phyloP scores from a whole-genome alignment of 2,797 vertebrate genomes.

The Hoplostethus atlanticus region DNA sequence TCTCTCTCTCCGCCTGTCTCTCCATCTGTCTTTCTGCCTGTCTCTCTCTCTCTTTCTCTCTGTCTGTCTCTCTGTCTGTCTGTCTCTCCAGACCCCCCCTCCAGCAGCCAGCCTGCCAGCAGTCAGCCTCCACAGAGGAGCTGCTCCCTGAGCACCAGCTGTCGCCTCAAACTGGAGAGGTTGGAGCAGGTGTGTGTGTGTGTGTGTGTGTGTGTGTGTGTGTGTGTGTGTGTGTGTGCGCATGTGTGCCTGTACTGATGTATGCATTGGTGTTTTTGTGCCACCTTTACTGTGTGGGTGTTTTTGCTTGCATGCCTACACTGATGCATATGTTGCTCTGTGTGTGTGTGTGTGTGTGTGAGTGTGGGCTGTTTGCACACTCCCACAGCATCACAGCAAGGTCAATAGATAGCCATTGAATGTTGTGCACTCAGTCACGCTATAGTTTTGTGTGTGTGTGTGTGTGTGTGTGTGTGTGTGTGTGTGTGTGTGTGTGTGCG shows the following conservation, averaged over 20 bases:
- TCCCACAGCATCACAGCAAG: neutral
- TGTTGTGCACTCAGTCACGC: constrained; percentile 6
- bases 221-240: neutral
- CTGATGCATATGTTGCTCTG: neutral
- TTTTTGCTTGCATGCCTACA: constrained; percentile 12
- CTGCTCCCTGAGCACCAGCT: constrained; percentile 71
- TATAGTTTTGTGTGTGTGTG: constrained; percentile 2
- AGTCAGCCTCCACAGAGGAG: constrained; percentile 70
- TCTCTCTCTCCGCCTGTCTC: neutral
- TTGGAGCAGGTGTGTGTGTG: constrained; percentile 86
- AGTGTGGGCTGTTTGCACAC: neutral
- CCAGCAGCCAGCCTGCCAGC: constrained; percentile 57
- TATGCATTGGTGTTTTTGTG: constrained; percentile 13
- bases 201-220: constrained; percentile 24
- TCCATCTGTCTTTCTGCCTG: neutral
- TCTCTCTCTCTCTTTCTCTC: constrained; percentile 2
- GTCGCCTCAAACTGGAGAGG: constrained; percentile 85
- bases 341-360: constrained; percentile 32
- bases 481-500: constrained; percentile 1
- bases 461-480: neutral
- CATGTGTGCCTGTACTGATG: neutral
- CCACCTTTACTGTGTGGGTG: constrained; percentile 16
- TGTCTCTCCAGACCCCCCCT: constrained; percentile 19
- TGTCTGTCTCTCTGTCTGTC: neutral
- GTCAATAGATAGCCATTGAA: constrained; percentile 10